Base-by-base conservation (phyloP, 2,888 invertebrate genomes). In the Xanthia togata region DNA sequence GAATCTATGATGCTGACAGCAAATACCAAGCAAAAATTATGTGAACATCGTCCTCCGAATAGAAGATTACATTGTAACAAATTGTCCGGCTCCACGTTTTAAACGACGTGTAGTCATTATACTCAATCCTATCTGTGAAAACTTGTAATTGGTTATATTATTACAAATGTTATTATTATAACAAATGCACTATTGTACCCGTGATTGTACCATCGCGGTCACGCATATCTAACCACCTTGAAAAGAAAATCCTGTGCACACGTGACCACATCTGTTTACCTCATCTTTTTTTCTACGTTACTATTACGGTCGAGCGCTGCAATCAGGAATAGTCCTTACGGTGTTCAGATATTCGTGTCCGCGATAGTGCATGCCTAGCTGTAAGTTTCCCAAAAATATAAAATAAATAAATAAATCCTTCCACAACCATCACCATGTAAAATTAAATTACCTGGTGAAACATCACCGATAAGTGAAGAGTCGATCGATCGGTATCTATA, bases 31-130 rank as follows among this genome's bases (percentile, higher is more conserved):
- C 90, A 91, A 89, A 85, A 78, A 79, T 93, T 93, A 93, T 94
- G 94, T 94, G 94, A 94, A 95, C 92, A 76, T 83, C 75, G 91
- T 94, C 91, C 91, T 87, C 92, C 92, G 91, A 91, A 92, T 92
- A 88, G 94, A 94, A 93, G 89, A 92, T 91, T 93, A 90, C 93
- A 93, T 94, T 94, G 93, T 81, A 87, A 87, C 93, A 92, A 93
- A 93, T 94, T 93, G 93, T 93, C 93, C 89, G 87, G 85, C 92
- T 90, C 82, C 87, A 89, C 91, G 93, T 93, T 91, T 73, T 44
- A 65, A 70, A 26, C 67, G 89, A 93, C 93, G 92, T 91, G 87
- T 84, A 88, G 93, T 88, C 79, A 79, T 38, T 62, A 70, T 75
- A 73, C 63, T 70, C 23, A 26, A 26, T 75, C 3, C 14, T 67